Conservation (phyloP, 2,113 vertebrate species). For the Callionymus lyra region DNA sequence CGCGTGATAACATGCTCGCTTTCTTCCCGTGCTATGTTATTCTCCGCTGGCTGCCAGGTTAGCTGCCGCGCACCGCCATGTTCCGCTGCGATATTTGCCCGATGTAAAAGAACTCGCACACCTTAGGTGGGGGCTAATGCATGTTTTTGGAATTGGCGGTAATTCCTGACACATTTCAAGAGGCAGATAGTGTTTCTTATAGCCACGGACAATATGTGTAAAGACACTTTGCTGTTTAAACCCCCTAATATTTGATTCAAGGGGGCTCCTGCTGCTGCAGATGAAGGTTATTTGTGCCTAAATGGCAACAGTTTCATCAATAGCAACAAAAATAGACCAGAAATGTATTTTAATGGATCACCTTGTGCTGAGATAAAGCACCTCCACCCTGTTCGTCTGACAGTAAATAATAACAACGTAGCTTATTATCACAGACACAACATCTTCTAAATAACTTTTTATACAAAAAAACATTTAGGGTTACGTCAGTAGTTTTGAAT, state of each 20-base stretch:
- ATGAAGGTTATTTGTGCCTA: slow-evolving; percentile 51
- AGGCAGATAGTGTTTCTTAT: slow-evolving; percentile 68
- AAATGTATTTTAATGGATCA: too few species aligned
- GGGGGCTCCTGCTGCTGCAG: slow-evolving; percentile 23
- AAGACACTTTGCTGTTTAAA: slow-evolving; percentile 53
- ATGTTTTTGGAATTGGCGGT: slow-evolving; percentile 70
- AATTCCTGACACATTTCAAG: slow-evolving; percentile 71
- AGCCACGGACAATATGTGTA: slow-evolving; percentile 64
- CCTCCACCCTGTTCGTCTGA: too few species aligned
- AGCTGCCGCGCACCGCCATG: slow-evolving; percentile 65
- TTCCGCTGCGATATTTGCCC: slow-evolving; percentile 69
- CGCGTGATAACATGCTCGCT: slow-evolving; percentile 74
- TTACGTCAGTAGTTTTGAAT: too few species aligned
- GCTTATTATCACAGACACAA: too few species aligned
- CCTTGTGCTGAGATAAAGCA: too few species aligned
- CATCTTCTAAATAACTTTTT: too few species aligned
- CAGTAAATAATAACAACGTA: too few species aligned
- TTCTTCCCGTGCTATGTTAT: slow-evolving; percentile 65
- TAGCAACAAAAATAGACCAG: slow-evolving; percentile 17
- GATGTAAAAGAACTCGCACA: slow-evolving; percentile 58
- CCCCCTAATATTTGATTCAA: slow-evolving; percentile 57
- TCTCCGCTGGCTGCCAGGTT: slow-evolving; percentile 70
- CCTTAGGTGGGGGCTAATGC: slow-evolving; percentile 73
- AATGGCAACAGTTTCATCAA: slow-evolving; percentile 23
- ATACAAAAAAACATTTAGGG: too few species aligned